Percentiles rank a stretch among this genome's conserved stretches.
Conservation (phyloP, 2,797 vertebrate species). For the Craterocephalus amniculus region DNA sequence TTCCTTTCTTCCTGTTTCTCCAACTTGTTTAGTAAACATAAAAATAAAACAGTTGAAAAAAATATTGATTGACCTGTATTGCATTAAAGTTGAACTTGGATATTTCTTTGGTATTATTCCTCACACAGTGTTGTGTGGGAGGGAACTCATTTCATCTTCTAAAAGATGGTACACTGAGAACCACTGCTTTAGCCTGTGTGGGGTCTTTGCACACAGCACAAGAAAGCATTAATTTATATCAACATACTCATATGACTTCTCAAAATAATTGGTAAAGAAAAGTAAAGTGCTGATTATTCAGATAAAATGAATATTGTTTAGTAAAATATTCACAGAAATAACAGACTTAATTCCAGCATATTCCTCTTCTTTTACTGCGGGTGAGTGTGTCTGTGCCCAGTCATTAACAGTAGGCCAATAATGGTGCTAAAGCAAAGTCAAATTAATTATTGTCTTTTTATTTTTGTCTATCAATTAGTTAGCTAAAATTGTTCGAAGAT, state of each 20-base stretch:
- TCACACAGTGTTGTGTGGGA: background rate
- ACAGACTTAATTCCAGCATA: no score
- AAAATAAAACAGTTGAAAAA: background rate
- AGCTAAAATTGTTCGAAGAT: no score
- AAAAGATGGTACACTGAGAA: background rate
- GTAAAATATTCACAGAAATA: no score
- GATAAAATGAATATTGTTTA: background rate
- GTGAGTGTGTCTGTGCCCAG: background rate
- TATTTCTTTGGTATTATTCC: background rate
- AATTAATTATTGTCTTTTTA: background rate
- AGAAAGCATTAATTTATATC: background rate
- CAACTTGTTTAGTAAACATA: background rate
- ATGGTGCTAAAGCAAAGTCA: background rate
- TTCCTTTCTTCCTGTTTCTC: background rate
- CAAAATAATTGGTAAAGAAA: background rate
- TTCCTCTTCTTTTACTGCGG: no score
- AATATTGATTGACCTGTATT: background rate
- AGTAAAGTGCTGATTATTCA: background rate
- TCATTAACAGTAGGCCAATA: background rate
- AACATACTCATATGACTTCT: background rate
- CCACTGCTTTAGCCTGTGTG: background rate
- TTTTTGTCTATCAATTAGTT: background rate
- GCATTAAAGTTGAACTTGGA: background rate
- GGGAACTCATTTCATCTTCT: background rate
- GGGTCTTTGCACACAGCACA: background rate